Evolutionary conservation across 2,888 invertebrate species (phyloP).

Genomic region (Hymenopus coronatus): DNA sequence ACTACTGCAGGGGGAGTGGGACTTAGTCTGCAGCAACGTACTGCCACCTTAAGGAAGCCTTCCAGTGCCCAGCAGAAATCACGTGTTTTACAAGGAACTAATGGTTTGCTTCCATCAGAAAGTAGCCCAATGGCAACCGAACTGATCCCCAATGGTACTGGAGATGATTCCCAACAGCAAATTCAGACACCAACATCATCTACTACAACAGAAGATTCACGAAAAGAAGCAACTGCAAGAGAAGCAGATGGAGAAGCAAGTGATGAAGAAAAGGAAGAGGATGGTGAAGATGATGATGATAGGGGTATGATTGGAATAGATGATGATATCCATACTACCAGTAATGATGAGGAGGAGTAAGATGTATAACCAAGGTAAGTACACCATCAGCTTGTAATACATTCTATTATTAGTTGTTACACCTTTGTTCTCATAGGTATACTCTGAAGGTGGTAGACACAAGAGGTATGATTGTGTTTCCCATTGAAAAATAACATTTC

Average conservation of each 20-base stretch:
- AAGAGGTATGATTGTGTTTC: too few relatives aligned
- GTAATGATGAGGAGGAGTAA: conserved; percentile 25
- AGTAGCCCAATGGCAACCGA: not conserved
- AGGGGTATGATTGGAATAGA: conserved; percentile 5
- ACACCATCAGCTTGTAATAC: not conserved
- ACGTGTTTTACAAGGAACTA: not conserved
- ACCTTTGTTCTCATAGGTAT: too few relatives aligned
- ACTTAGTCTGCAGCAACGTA: conserved; percentile 18
- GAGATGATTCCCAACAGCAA: conserved; percentile 26
- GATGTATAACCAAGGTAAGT: conserved; percentile 1
- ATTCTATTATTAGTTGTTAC: too few relatives aligned
- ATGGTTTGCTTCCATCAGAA: conserved; percentile 4
- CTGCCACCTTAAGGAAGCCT: conserved; percentile 26
- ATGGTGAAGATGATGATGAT: conserved; percentile 21
- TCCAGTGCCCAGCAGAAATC: not conserved
- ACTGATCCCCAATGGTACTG: conserved; percentile 5
- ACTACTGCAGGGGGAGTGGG: not conserved
- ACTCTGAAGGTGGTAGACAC: too few relatives aligned
- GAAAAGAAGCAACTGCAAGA: conserved; percentile 32
- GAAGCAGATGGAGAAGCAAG: conserved; percentile 33
- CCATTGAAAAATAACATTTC: too few relatives aligned
- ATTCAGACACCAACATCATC: conserved; percentile 34
- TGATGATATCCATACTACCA: conserved; percentile 23
- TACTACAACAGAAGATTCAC: conserved; percentile 33
- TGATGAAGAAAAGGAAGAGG: conserved; percentile 33